Conservation (phyloP, 2,888 invertebrate species). For the Yponomeuta evonymella region DNA sequence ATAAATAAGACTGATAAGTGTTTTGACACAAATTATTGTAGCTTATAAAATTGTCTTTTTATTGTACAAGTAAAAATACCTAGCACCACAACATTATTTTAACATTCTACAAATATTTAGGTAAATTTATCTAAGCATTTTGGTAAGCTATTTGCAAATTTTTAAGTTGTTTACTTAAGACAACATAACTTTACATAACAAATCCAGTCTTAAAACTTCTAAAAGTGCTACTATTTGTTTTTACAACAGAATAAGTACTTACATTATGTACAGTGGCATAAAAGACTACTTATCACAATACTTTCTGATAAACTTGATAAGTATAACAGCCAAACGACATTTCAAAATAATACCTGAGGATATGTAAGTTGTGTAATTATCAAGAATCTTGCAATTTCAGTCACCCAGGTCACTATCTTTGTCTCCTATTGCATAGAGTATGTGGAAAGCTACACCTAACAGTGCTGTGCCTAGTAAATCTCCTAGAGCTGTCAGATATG, state of each 20-base stretch:
- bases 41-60: not conserved
- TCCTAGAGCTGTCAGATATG: slow-evolving; percentile 91
- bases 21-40: not conserved
- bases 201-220: slow-evolving; percentile 7
- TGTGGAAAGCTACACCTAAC: slow-evolving; percentile 83
- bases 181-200: not conserved
- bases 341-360: not conserved
- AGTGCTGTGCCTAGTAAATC: slow-evolving; percentile 91
- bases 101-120: not conserved
- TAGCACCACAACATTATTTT: slow-evolving; percentile 3
- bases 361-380: not conserved
- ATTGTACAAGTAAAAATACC: slow-evolving; percentile 4
- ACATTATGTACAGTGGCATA: not conserved
- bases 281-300: not conserved
- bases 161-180: not conserved
- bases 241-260: slow-evolving; percentile 3
- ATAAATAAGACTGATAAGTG: too few relatives aligned
- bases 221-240: not conserved
- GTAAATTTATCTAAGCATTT: not conserved
- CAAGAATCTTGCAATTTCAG: slow-evolving; percentile 36
- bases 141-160: not conserved
- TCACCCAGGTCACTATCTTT: slow-evolving; percentile 84
- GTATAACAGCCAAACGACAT: not conserved
- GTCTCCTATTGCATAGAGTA: slow-evolving; percentile 84
- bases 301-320: not conserved